These are phyloP conservation scores for Lepus americanus DNA, from an alignment of 2,113 vertebrate species.

Conservation along the genomic window DNA sequence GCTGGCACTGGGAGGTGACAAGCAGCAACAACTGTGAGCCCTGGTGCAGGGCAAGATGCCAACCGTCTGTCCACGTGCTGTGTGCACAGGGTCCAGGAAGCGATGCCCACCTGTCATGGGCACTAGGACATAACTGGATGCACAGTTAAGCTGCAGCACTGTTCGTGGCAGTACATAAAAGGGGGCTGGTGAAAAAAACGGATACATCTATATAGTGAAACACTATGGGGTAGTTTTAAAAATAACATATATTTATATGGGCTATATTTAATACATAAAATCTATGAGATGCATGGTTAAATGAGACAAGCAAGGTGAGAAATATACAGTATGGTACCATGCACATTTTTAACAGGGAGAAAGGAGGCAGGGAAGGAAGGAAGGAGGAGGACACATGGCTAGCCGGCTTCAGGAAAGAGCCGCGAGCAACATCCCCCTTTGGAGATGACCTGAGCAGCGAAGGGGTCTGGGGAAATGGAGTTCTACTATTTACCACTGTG, in stretches of 20 bases:
- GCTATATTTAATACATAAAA: background rate
- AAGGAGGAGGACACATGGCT: background rate
- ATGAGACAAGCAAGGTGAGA: background rate
- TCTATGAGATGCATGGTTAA: background rate
- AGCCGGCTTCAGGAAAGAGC: background rate
- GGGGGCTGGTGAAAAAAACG: background rate
- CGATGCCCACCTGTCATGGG: background rate
- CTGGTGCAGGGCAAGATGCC: background rate
- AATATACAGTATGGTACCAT: background rate
- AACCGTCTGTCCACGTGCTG: background rate
- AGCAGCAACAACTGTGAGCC: background rate
- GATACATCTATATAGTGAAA: background rate
- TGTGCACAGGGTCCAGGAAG: background rate
- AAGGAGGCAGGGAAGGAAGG: background rate
- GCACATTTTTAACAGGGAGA: background rate
- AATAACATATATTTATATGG: background rate
- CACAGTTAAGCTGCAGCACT: background rate
- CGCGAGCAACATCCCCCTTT: background rate
- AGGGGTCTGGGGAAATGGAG: background rate
- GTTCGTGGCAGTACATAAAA: background rate
- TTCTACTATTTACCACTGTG: background rate
- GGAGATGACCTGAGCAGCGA: too few relatives aligned
- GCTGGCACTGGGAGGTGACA: background rate
- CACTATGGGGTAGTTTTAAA: background rate
- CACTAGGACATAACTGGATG: background rate